A percentile compares a stretch with the other conserved stretches of the same genome.
phyloP scores from a whole-genome alignment of 2,797 vertebrate genomes.

The Brachymystax lenok region DNA sequence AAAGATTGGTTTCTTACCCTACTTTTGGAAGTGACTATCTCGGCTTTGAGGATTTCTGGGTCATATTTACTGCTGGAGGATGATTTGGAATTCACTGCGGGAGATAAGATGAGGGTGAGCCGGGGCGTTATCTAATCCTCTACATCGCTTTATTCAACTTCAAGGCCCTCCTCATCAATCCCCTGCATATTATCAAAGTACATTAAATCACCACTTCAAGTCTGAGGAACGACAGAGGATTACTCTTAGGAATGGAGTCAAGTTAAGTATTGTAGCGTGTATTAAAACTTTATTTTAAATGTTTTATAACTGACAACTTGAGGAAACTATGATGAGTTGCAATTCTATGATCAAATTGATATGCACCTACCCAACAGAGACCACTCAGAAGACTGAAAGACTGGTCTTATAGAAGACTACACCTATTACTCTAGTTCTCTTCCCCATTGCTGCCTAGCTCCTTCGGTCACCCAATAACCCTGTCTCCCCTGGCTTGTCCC shows the following conservation, averaged over 20 bases:
- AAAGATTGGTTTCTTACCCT: conserved; percentile 79
- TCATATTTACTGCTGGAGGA: conserved; percentile 97
- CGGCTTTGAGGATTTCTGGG: conserved; percentile 96
- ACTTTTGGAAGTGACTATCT: conserved; percentile 95
- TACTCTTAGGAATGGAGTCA: background rate
- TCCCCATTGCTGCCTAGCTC: background rate
- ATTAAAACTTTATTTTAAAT: background rate
- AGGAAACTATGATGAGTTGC: background rate
- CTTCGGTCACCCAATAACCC: background rate
- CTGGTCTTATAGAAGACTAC: background rate
- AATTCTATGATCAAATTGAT: background rate
- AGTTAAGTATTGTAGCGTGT: background rate
- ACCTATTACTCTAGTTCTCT: background rate
- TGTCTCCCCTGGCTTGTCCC: background rate
- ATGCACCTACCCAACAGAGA: background rate
- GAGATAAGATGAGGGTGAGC: conserved; percentile 9
- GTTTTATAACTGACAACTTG: background rate
- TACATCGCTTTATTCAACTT: background rate
- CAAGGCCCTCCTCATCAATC: background rate
- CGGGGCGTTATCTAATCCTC: background rate
- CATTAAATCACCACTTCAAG: background rate
- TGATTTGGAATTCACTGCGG: conserved; percentile 91
- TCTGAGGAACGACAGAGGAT: background rate
- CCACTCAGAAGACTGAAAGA: no score
- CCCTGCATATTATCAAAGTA: background rate